Conservation (phyloP, 2,888 invertebrate genomes). For the Synergus japonicus region DNA sequence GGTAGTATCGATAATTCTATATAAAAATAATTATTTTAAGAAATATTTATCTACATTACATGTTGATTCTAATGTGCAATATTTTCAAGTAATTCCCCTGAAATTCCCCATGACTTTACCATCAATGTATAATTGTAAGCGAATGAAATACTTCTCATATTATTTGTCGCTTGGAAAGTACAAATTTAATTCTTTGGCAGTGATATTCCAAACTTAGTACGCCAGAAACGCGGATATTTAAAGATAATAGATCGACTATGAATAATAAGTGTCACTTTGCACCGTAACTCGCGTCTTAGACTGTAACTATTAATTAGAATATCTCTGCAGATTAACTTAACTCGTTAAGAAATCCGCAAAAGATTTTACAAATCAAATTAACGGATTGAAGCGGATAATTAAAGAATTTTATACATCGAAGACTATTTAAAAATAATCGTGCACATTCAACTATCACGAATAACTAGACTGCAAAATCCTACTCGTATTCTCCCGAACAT, state of each 20-base stretch:
- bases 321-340: conserved; percentile 1
- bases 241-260: background rate
- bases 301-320: background rate
- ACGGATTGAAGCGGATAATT: background rate
- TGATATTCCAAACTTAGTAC: conserved; percentile 23
- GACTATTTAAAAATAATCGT: conserved; percentile 32
- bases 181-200: conserved; percentile 37
- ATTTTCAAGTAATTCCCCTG: background rate
- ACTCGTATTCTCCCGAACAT: conserved; percentile 40
- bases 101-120: conserved; percentile 25
- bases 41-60: conserved; percentile 3
- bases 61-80: background rate
- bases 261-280: conserved; percentile 3
- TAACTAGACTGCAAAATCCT: conserved; percentile 28
- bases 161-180: conserved; percentile 15
- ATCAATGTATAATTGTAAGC: conserved; percentile 24
- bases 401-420: conserved; percentile 18
- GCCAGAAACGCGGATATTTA: conserved; percentile 1
- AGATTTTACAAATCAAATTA: too few relatives aligned
- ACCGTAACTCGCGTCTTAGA: background rate
- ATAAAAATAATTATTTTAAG: conserved; percentile 35
- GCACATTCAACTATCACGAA: conserved; percentile 21
- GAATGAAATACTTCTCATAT: conserved; percentile 1
- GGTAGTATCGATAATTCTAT: background rate
- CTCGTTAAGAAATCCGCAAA: background rate